Percentiles rank a stretch among this genome's conserved stretches.
Conservation (phyloP, 2,113 vertebrate species). For the Calypte anna region DNA sequence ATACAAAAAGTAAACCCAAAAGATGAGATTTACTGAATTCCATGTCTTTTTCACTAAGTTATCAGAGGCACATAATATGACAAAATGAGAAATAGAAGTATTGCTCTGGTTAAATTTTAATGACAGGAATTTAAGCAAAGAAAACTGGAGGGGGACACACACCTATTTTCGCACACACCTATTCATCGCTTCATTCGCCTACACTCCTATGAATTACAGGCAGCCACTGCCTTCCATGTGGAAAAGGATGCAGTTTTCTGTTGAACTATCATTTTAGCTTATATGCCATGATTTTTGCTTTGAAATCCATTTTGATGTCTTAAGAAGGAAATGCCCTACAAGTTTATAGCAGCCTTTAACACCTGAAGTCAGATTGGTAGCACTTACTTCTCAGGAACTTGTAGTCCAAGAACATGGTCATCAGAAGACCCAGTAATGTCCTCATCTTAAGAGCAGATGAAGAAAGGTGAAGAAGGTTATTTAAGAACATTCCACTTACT, state of each 20-base stretch:
- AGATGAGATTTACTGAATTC: not conserved
- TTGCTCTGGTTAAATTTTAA: not conserved
- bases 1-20: not conserved
- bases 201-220: not conserved
- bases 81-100: not conserved
- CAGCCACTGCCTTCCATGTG: not conserved
- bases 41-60: not conserved
- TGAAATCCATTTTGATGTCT: not conserved
- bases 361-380: not conserved
- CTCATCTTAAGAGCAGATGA: not conserved
- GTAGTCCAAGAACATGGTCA: not conserved
- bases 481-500: not conserved
- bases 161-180: not conserved
- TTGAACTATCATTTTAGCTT: not conserved
- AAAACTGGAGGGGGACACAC: not conserved
- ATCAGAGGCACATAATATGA: rapidly evolving
- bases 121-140: not conserved
- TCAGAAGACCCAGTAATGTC: not conserved
- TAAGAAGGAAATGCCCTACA: not conserved
- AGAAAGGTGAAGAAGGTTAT: not conserved
- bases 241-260: not conserved
- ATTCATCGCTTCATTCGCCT: not conserved
- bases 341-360: not conserved
- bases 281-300: not conserved
- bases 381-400: not conserved